Base-by-base conservation (phyloP, 1,140 invertebrate species). In the Lordiphosa stackelbergi region DNA sequence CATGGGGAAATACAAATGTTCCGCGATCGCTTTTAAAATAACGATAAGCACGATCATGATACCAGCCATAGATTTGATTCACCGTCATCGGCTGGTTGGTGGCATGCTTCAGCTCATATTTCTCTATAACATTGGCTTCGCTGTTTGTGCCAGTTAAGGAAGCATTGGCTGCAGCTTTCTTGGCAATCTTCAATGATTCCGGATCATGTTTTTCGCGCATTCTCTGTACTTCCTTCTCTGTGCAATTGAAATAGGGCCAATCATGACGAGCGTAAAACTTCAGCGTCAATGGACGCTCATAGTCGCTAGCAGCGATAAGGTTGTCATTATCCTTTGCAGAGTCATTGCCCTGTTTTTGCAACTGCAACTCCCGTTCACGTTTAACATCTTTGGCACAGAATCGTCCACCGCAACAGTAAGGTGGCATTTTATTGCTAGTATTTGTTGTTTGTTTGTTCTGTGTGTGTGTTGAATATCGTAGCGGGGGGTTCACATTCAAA, bases 21-120 rank as follows among this genome's bases (percentile, higher is more conserved):
- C 78, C 69, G 9, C 75, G 69, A 54, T 79, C 74, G n/a, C 49
- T 47, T 22, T 48, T 55, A 1, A 63, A 35, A 53, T 85, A 79
- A 13, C 55, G 69, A 53, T 55, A 40, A 7, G 70, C 72, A 1
- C 69, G 70, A 45, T 78, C 53, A 1, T 77, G 62, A 43, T 85
- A 74, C 79, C 79, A 84, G 43, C 78, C 78, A 36, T 83, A 83
- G 4, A 73, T 38, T 43, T 83, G 77, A 47, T 83, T 83, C 11
- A 40, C 46, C 0, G 78, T 83, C 35, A 73, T 63, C 1, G 77
- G 77, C 10, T 72, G 68, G 3, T 65, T 28, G 9, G 78, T 81
- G 8, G 28, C 28, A 41, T 69, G 78, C 11, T 73, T 78, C 6
- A 60, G 13, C 37, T 58, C 60, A 49, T 77, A 75, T 4, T 52